Percentiles rank a stretch among this genome's conserved stretches.
These are phyloP conservation scores for Catostylus mosaicus DNA, from an alignment of 30 jellyfish, hydroid and myxozoan species.

Conservation along the genomic window DNA sequence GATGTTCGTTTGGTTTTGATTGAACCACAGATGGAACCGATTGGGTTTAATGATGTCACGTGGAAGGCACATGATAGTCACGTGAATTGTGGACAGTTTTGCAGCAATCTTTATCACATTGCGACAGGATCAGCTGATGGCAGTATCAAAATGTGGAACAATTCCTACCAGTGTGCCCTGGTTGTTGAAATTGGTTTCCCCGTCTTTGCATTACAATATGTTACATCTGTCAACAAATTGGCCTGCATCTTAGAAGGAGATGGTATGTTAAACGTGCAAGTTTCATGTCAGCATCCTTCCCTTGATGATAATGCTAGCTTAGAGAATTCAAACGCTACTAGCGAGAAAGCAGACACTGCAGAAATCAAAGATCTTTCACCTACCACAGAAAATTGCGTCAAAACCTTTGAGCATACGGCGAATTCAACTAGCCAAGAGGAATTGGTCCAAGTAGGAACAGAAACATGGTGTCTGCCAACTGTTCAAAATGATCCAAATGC, in stretches of 20 bases:
- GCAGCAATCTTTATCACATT: neutral
- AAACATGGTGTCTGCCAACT: constrained; percentile 28
- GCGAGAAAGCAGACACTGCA: no score
- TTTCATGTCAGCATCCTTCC: neutral
- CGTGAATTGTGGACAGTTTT: constrained; percentile 25
- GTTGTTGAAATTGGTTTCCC: constrained; percentile 14
- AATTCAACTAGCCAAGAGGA: no score
- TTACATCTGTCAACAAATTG: neutral
- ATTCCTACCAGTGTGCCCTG: neutral
- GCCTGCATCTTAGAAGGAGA: neutral
- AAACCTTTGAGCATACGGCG: no score
- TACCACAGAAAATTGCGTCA: no score
- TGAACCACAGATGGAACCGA: constrained; percentile 44
- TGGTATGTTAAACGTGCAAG: neutral
- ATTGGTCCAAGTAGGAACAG: no score
- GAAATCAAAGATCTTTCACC: no score
- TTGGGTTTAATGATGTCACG: constrained; percentile 29
- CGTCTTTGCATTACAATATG: neutral
- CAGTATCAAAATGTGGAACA: constrained; percentile 37
- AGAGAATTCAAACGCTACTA: no score
- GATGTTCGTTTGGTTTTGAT: constrained; percentile 36
- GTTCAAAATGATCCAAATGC: neutral
- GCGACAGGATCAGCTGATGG: constrained; percentile 46
- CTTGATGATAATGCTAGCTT: no score
- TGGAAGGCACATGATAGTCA: constrained; percentile 44